Percentiles rank a stretch among this genome's conserved stretches.
Conservation (phyloP, 2,797 vertebrate species). For the Scarus forsteni region DNA sequence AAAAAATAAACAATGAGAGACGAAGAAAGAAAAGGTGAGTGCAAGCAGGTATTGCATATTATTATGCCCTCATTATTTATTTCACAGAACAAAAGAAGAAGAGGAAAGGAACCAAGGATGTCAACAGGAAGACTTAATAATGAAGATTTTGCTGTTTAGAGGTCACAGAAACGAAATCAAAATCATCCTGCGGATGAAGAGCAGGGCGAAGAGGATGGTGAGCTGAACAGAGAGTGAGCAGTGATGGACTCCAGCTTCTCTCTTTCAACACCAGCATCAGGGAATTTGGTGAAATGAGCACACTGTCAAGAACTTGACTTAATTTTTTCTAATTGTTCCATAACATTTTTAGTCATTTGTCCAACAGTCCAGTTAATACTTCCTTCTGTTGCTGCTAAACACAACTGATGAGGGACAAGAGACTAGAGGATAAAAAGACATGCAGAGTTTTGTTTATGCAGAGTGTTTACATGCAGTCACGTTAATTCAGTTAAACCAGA, state of each 20-base stretch:
- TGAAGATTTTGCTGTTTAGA: slow-evolving; percentile 72
- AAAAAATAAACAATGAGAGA: slow-evolving; percentile 69
- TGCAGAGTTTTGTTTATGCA: too few relatives aligned
- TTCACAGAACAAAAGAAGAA: slow-evolving; percentile 77
- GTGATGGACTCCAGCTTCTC: slow-evolving; percentile 78
- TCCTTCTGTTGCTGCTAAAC: too few relatives aligned
- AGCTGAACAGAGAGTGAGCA: slow-evolving; percentile 56
- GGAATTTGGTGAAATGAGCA: slow-evolving; percentile 32
- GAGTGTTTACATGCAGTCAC: too few relatives aligned
- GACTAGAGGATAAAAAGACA: too few relatives aligned
- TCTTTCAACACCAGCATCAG: slow-evolving; percentile 75
- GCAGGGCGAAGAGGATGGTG: slow-evolving; percentile 80
- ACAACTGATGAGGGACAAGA: too few relatives aligned
- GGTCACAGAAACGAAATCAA: slow-evolving; percentile 91
- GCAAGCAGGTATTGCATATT: slow-evolving; percentile 99
- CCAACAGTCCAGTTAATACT: too few relatives aligned
- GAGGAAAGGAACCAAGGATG: slow-evolving; percentile 46
- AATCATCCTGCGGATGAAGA: slow-evolving; percentile 79
- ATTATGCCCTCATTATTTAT: slow-evolving; percentile 82
- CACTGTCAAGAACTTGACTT: neutral
- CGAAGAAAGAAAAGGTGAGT: slow-evolving; percentile 84
- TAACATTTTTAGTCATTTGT: too few relatives aligned
- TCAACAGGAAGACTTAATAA: slow-evolving; percentile 89
- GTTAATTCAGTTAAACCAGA: too few relatives aligned
- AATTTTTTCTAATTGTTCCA: neutral